These are phyloP conservation scores for Arctocebus calabarensis DNA, from an alignment of 2,797 vertebrate species.

Conservation along the genomic window DNA sequence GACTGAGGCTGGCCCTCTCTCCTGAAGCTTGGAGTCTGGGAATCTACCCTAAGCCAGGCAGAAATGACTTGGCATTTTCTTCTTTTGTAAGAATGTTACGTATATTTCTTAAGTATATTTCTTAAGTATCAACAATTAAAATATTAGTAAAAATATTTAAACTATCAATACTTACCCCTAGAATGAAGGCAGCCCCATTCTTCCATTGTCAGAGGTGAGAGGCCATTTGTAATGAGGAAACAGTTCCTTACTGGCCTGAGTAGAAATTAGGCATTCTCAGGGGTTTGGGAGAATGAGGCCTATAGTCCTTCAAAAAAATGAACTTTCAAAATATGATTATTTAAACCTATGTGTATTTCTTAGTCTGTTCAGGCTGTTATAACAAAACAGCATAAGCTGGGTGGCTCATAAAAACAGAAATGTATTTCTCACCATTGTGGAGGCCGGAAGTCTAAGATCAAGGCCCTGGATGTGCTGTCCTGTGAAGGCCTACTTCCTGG, in stretches of 20 bases:
- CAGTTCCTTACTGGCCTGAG: not conserved
- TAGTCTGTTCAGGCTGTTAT: not conserved
- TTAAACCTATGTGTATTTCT: not conserved
- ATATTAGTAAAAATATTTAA: not conserved
- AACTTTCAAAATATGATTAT: slow-evolving; percentile 8
- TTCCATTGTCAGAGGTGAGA: not conserved
- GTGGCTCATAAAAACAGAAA: not conserved
- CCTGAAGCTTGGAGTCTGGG: not conserved
- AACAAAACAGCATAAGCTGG: not conserved
- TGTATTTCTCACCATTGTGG: not conserved
- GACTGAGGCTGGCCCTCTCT: not conserved
- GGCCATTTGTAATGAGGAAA: not conserved
- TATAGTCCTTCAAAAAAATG: not conserved
- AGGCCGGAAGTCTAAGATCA: not conserved
- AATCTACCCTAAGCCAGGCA: not conserved
- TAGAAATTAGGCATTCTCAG: not conserved
- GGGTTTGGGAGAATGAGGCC: slow-evolving; percentile 3
- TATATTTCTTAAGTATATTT: not conserved
- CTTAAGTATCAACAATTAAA: slow-evolving; percentile 16
- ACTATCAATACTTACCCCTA: not conserved
- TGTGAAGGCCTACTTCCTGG: not conserved
- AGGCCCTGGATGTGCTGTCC: not conserved
- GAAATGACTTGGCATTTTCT: slow-evolving; percentile 18
- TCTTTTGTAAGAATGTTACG: not conserved
- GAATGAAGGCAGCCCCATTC: not conserved